phyloP scores from a whole-genome alignment of 1,140 invertebrate genomes.

The Gryon sp. region DNA sequence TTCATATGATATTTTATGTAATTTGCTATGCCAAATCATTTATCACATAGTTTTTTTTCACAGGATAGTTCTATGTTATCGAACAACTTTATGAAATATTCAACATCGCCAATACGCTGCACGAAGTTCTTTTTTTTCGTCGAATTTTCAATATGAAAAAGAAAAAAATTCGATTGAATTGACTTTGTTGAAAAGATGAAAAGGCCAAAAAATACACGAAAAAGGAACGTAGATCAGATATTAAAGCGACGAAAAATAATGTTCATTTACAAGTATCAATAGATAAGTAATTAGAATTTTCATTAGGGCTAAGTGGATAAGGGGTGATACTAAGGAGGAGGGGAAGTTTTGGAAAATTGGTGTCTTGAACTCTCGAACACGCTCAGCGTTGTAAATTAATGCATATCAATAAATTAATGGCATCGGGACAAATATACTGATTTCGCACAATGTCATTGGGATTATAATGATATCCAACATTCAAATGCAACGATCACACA shows the following conservation, averaged over 20 bases:
- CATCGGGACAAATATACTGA: too few relatives aligned
- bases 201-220: slow-evolving; percentile 3
- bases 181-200: too few relatives aligned
- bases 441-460: neutral
- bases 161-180: neutral
- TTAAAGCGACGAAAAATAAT: neutral
- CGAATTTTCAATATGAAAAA: too few relatives aligned
- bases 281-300: slow-evolving; percentile 18
- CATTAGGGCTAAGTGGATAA: too few relatives aligned
- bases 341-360: too few relatives aligned
- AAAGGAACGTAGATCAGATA: too few relatives aligned
- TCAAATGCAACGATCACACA: slow-evolving; percentile 37
- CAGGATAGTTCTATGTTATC: too few relatives aligned
- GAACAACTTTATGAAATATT: slow-evolving; percentile 10
- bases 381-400: slow-evolving; percentile 52
- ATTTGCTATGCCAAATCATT: neutral
- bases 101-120: slow-evolving; percentile 10
- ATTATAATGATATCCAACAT: slow-evolving; percentile 8
- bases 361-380: slow-evolving; percentile 60
- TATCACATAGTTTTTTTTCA: too few relatives aligned
- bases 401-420: too few relatives aligned
- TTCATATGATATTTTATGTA: too few relatives aligned
- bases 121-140: neutral
- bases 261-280: slow-evolving; percentile 27
- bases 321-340: too few relatives aligned